Percentiles rank a stretch among this genome's conserved stretches.
These are phyloP conservation scores for Acrocephalus scirpaceus DNA, from an alignment of 2,797 vertebrate species.

Conservation along the genomic window DNA sequence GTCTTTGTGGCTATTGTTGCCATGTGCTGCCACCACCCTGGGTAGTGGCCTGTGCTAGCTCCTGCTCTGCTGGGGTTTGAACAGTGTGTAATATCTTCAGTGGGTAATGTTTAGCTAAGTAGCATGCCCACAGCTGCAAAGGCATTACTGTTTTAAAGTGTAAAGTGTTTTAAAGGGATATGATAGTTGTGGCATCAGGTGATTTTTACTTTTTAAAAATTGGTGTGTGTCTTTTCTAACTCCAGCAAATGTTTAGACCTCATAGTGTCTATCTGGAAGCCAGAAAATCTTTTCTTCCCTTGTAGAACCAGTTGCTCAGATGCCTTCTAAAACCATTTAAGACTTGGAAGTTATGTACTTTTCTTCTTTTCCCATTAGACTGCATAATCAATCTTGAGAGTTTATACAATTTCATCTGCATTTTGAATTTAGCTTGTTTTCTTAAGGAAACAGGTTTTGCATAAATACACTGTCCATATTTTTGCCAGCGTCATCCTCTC, in stretches of 20 bases:
- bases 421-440: conserved; percentile 17
- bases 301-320: not conserved
- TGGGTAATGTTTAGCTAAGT: not conserved
- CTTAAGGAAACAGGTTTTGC: not conserved
- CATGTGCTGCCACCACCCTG: not conserved
- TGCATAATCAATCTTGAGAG: not conserved
- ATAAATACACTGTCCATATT: not conserved
- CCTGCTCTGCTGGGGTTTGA: not conserved
- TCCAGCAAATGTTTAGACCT: not conserved
- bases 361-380: not conserved
- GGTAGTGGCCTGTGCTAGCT: not conserved
- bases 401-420: not conserved
- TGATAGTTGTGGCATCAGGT: not conserved
- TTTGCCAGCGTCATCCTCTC: not conserved
- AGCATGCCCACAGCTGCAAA: not conserved
- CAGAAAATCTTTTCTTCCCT: not conserved
- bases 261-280: not conserved
- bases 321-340: not conserved
- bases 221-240: not conserved
- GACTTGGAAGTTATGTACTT: not conserved
- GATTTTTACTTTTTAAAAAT: not conserved
- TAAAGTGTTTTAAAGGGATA: too few species aligned
- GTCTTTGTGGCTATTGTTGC: conserved; percentile 16
- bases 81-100: not conserved
- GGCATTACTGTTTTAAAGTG: not conserved